A percentile compares a stretch with the other conserved stretches of the same genome.
These are phyloP conservation scores for Bergia puertoricense DNA, from an alignment of 92 coral and sea anemone species.

Conservation along the genomic window DNA sequence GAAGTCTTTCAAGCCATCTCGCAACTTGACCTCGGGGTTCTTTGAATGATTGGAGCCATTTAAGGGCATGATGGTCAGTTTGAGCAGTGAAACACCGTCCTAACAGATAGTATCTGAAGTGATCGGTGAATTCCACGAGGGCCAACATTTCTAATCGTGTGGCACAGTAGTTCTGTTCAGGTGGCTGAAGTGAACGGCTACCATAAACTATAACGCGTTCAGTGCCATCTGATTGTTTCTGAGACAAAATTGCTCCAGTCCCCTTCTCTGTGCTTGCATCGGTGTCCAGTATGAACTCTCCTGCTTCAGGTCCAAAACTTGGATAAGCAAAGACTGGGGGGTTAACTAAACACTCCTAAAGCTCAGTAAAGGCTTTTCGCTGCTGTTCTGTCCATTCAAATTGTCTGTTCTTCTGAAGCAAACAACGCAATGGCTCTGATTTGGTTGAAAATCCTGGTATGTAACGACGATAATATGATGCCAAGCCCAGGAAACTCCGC, in stretches of 20 bases:
- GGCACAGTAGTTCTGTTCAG: slow-evolving; percentile 52
- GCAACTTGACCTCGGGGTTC: slow-evolving; percentile 59
- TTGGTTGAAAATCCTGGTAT: slow-evolving; percentile 22
- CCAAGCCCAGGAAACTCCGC: slow-evolving; percentile 45
- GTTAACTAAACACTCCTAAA: slow-evolving; percentile 26
- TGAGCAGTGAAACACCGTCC: slow-evolving; percentile 38
- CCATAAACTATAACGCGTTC: slow-evolving; percentile 47
- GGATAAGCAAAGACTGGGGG: slow-evolving; percentile 66
- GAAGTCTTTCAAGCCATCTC: slow-evolving; percentile 52
- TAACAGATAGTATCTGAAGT: slow-evolving; percentile 54
- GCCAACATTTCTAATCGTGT: slow-evolving; percentile 52
- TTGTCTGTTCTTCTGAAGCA: slow-evolving; percentile 45
- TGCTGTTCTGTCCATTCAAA: slow-evolving; percentile 47
- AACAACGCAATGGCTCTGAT: slow-evolving; percentile 34
- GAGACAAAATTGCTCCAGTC: slow-evolving; percentile 54
- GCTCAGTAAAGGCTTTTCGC: slow-evolving; percentile 43
- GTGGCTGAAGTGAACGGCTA: slow-evolving; percentile 45
- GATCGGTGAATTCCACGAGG: slow-evolving; percentile 44
- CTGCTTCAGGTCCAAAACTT: slow-evolving; percentile 50
- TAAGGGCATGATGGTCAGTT: slow-evolving; percentile 46
- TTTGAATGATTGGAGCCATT: slow-evolving; percentile 45
- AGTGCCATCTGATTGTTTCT: slow-evolving; percentile 49
- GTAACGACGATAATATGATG: slow-evolving; percentile 40
- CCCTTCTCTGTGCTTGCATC: slow-evolving; percentile 56
- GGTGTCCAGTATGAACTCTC: slow-evolving; percentile 54